Evolutionary conservation across 2,797 vertebrate genomes (phyloP).

Genomic region (Microctenopoma lineatum): DNA sequence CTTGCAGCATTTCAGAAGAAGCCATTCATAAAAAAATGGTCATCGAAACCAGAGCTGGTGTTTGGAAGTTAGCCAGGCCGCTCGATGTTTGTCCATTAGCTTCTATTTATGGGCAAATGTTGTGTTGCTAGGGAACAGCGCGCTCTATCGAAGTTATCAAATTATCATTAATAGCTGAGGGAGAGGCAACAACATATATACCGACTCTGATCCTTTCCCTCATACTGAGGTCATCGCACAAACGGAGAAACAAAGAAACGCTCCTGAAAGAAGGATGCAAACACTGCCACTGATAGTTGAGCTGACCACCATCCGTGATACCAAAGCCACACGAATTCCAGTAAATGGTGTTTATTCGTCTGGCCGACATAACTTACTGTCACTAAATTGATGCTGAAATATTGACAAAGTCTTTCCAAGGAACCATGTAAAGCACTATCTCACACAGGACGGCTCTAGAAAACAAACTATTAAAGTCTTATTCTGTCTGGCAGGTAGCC

Average conservation of each 20-base stretch:
- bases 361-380: conserved; percentile 51
- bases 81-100: conserved; percentile 69
- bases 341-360: conserved; percentile 71
- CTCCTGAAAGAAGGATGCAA: conserved; percentile 20
- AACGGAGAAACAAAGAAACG: conserved; percentile 25
- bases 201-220: conserved; percentile 29
- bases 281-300: conserved; percentile 18
- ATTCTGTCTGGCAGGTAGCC: conserved; percentile 79
- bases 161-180: conserved; percentile 55
- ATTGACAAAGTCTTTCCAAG: conserved; percentile 65
- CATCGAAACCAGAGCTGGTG: conserved; percentile 48
- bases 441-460: conserved; percentile 70
- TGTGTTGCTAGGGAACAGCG: conserved; percentile 80
- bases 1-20: conserved; percentile 26
- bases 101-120: conserved; percentile 82
- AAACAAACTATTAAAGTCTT: conserved; percentile 71
- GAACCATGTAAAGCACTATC: conserved; percentile 48
- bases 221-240: conserved; percentile 10
- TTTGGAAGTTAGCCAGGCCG: conserved; percentile 44
- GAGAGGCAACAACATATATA: conserved; percentile 29
- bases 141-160: conserved; percentile 75
- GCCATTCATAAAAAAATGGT: conserved; percentile 63
- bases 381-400: conserved; percentile 72
- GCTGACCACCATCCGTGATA: conserved; percentile 27
- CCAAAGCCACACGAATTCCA: conserved; percentile 38